These are phyloP conservation scores for Xiphorhynchus erythropygius DNA, from an alignment of 2,797 vertebrate species.

Conservation along the genomic window DNA sequence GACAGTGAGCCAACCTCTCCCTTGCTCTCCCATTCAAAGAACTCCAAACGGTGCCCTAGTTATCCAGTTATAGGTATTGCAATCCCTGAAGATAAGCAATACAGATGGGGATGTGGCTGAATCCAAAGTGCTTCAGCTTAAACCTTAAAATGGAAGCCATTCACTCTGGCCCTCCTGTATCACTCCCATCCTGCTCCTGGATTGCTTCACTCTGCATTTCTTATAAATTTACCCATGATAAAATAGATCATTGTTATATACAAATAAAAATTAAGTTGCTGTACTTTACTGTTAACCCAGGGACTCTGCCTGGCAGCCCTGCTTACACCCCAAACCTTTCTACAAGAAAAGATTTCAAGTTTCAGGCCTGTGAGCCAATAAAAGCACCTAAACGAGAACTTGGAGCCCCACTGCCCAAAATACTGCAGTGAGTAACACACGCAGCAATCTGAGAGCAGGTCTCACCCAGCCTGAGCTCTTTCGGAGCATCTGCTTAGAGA, in stretches of 20 bases:
- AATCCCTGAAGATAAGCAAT: background rate
- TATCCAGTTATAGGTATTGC: background rate
- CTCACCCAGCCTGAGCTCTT: background rate
- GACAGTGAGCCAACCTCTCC: background rate
- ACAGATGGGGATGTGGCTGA: background rate
- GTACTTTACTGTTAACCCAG: background rate
- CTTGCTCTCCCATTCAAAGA: background rate
- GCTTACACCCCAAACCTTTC: background rate
- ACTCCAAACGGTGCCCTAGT: background rate
- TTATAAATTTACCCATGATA: background rate
- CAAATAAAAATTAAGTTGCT: background rate
- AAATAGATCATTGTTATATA: accelerated
- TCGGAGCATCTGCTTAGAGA: background rate
- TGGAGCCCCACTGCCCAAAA: accelerated
- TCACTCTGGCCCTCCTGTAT: background rate
- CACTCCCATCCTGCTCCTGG: background rate
- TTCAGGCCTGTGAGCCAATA: background rate
- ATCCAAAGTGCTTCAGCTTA: background rate
- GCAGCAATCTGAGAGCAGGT: background rate
- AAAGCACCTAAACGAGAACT: background rate
- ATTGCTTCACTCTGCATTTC: background rate
- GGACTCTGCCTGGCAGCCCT: background rate
- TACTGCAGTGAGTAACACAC: background rate
- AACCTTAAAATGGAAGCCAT: background rate
- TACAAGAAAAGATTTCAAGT: background rate